Conservation (phyloP, 2,797 vertebrate genomes). For the Cuculus canorus region DNA sequence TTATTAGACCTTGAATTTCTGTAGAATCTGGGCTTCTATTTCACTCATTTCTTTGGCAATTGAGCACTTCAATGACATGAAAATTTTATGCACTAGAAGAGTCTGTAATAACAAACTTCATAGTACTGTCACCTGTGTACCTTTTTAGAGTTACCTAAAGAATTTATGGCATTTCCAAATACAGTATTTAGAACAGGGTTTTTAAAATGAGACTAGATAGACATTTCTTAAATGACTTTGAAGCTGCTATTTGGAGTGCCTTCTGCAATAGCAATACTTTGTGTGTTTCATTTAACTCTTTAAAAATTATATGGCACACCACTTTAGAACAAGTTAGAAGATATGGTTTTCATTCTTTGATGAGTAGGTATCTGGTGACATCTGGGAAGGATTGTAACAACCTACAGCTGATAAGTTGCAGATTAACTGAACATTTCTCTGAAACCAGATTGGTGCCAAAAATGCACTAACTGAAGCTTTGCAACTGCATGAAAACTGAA, state of each 20-base stretch:
- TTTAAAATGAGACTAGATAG: neutral
- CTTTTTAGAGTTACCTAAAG: neutral
- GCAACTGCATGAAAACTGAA: neutral
- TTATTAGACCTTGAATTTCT: neutral
- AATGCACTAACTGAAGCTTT: neutral
- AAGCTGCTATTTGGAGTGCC: neutral
- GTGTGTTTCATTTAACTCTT: neutral
- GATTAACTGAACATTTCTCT: neutral
- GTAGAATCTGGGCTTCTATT: neutral
- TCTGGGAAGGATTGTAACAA: neutral
- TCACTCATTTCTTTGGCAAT: neutral
- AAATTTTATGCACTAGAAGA: neutral
- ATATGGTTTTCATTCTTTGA: neutral
- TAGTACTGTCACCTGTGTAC: neutral
- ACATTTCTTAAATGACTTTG: neutral
- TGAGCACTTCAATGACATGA: neutral
- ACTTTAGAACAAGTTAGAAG: neutral
- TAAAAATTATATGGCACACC: neutral
- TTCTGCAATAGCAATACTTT: neutral
- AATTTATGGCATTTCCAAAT: neutral
- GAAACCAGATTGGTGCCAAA: neutral
- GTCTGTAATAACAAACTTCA: neutral
- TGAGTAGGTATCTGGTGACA: neutral
- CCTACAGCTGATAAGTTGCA: neutral
- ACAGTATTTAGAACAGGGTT: neutral